These are phyloP conservation scores for Odontomachus brunneus DNA, from an alignment of 1,140 invertebrate genomes.

Conservation along the genomic window DNA sequence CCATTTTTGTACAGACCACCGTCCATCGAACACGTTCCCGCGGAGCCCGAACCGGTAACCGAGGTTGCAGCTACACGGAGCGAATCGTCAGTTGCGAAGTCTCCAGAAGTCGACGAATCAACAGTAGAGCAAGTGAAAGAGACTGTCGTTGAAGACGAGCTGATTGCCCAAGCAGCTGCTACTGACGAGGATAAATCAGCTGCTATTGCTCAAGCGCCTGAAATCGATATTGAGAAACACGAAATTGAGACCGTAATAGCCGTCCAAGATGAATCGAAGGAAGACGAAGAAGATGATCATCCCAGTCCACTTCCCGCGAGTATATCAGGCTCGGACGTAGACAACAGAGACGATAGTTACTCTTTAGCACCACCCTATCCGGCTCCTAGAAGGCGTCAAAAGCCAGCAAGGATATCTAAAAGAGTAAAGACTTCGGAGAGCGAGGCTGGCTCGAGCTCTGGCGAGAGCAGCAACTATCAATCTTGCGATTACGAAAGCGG, in stretches of 20 bases:
- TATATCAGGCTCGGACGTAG: slow-evolving; percentile 79
- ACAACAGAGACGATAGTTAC: slow-evolving; percentile 80
- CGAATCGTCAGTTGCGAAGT: slow-evolving; percentile 73
- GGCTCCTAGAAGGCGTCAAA: slow-evolving; percentile 79
- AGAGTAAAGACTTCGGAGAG: slow-evolving; percentile 78
- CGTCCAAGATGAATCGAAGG: slow-evolving; percentile 70
- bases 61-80: slow-evolving; percentile 69
- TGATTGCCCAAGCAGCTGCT: slow-evolving; percentile 30
- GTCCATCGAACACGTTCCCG: slow-evolving; percentile 74
- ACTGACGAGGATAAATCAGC: slow-evolving; percentile 47
- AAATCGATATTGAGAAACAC: slow-evolving; percentile 68
- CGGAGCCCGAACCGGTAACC: slow-evolving; percentile 69
- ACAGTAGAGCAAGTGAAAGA: slow-evolving; percentile 30
- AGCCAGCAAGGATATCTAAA: slow-evolving; percentile 76
- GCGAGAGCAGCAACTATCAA: slow-evolving; percentile 95
- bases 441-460: slow-evolving; percentile 91
- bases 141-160: neutral
- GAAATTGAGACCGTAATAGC: slow-evolving; percentile 70
- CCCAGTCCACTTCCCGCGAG: slow-evolving; percentile 74
- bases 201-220: slow-evolving; percentile 29
- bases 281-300: slow-evolving; percentile 61
- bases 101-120: slow-evolving; percentile 51
- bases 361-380: slow-evolving; percentile 78
- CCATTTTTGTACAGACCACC: slow-evolving; percentile 83
- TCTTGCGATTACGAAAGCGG: slow-evolving; percentile 92